Percentiles rank a stretch among this genome's conserved stretches.
These are phyloP conservation scores for Aphis gossypii DNA, from an alignment of 1,140 invertebrate species.

Conservation along the genomic window DNA sequence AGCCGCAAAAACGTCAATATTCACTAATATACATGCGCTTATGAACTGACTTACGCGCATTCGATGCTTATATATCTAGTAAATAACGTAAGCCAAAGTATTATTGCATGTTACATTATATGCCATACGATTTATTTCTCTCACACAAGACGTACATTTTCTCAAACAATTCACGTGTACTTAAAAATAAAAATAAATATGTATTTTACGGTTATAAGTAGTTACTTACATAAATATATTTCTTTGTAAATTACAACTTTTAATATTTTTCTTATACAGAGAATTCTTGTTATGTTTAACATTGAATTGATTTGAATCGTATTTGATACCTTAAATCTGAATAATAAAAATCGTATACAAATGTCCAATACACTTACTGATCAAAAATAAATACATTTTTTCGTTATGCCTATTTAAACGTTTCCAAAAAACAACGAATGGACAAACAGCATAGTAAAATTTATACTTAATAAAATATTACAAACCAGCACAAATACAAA, in stretches of 20 bases:
- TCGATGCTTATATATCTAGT: background rate
- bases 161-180: background rate
- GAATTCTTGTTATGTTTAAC: background rate
- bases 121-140: background rate
- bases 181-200: background rate
- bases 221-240: background rate
- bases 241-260: background rate
- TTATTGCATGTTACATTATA: background rate
- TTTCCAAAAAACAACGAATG: background rate
- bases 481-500: background rate
- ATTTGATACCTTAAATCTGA: background rate
- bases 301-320: background rate
- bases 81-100: background rate
- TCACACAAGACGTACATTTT: background rate
- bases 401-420: background rate
- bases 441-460: background rate
- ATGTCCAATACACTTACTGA: background rate
- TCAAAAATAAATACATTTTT: background rate
- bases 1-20: conserved; percentile 36
- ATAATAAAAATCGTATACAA: background rate
- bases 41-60: background rate
- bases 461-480: no score
- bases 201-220: background rate
- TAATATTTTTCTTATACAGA: background rate
- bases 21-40: background rate